These are phyloP conservation scores for Tipula unca DNA, from an alignment of 2,888 invertebrate genomes.

Conservation along the genomic window DNA sequence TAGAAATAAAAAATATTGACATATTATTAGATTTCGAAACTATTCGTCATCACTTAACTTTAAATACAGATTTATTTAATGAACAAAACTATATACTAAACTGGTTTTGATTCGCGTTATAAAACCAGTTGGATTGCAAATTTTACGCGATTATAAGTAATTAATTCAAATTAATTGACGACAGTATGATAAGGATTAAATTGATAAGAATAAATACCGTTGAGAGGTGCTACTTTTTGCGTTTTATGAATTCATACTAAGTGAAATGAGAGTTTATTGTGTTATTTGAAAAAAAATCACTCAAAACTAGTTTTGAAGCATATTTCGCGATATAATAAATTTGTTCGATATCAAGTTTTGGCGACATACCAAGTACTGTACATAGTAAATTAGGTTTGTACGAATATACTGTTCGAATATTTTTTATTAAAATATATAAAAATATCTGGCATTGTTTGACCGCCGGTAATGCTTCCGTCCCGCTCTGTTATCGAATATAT, in stretches of 20 bases:
- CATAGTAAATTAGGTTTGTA: too few species aligned
- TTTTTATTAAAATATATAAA: too few species aligned
- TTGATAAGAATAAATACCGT: background rate
- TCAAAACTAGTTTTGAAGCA: background rate
- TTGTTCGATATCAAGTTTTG: too few species aligned
- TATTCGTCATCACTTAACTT: background rate
- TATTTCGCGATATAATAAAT: background rate
- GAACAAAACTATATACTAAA: background rate
- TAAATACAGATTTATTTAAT: background rate
- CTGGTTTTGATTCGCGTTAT: background rate
- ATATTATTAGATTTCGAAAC: background rate
- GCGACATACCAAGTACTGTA: too few species aligned
- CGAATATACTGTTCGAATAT: too few species aligned
- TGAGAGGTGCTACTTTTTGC: background rate
- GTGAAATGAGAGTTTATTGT: background rate
- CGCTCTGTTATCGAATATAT: too few species aligned
- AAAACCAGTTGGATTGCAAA: background rate
- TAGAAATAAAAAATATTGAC: background rate
- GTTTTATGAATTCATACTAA: background rate
- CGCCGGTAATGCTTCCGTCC: too few species aligned
- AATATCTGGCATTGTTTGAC: too few species aligned
- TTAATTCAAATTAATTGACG: constrained; percentile 14
- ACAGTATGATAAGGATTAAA: background rate
- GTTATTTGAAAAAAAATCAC: background rate
- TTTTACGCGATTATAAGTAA: background rate